These are phyloP conservation scores for Adelosebastes latens DNA, from an alignment of 2,797 vertebrate species.

Conservation along the genomic window DNA sequence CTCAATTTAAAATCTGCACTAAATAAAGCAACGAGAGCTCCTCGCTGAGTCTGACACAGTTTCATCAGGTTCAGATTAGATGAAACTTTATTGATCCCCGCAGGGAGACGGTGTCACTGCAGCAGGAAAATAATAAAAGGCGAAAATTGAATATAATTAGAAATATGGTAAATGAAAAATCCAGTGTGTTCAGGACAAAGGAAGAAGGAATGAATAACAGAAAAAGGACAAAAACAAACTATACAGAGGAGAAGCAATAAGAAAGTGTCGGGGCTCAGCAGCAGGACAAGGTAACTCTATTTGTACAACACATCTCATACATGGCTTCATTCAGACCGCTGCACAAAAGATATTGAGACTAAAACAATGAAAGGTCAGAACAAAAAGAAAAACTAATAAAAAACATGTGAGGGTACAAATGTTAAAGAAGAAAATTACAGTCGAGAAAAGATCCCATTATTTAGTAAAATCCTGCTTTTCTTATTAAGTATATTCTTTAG, in stretches of 20 bases:
- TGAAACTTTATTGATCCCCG: constrained; percentile 70
- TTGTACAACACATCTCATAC: background rate
- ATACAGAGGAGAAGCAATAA: constrained; percentile 1
- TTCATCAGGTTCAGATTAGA: constrained; percentile 68
- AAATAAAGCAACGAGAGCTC: constrained; percentile 63
- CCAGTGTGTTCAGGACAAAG: background rate
- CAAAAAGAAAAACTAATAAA: background rate
- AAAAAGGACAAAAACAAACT: background rate
- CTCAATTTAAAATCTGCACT: constrained; percentile 58
- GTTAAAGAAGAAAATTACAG: background rate
- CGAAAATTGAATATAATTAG: constrained; percentile 65
- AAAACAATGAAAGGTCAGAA: background rate
- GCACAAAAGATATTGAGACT: background rate
- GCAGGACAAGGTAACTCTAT: background rate
- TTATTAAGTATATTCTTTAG: background rate
- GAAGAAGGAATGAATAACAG: constrained; percentile 4
- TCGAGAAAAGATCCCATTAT: background rate
- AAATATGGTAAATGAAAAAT: constrained; percentile 50
- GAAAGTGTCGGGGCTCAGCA: background rate
- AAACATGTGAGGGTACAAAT: background rate
- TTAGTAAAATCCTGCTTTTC: background rate
- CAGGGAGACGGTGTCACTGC: constrained; percentile 59
- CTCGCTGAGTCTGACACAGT: constrained; percentile 61
- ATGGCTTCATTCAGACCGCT: background rate
- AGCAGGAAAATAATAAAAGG: constrained; percentile 55